Evolutionary conservation across 1,140 invertebrate genomes (phyloP), one percentile per base, ranked within the genome.

Genomic region (Drosophila tsacasi): DNA sequence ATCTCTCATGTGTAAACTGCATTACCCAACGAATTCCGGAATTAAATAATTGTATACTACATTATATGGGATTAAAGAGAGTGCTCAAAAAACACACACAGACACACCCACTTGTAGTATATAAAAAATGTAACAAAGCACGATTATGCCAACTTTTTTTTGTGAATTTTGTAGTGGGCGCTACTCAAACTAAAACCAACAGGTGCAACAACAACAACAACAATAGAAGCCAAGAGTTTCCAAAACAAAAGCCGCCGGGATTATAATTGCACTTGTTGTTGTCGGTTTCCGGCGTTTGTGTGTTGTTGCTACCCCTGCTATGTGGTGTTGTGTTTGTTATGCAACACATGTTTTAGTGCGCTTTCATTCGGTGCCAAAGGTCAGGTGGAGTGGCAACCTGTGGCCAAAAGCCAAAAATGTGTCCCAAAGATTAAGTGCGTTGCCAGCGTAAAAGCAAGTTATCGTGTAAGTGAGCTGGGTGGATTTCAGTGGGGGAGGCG

Each of bases 371-470:
- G 71, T 61, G 79, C 64, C 63, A 84, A 83, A 79, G 42, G 49
- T 68, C 74, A 62, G 73, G 57, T 58, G 59, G 55, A 79, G 78
- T 85, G 69, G 69, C 75, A 64, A 81, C 77, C 83, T 86, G 75
- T 85, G 80, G 71, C 60, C 66, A 50, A 62, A 74, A 62, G n/a
- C 64, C 63, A 68, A 71, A 58, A 77, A 77, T 77, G 67, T 81
- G 78, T 67, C 66, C 64, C 83, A 80, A 86, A 87, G 83, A 86
- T 83, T 83, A 87, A 87, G 71, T 83, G 83, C 76, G 71, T 39
- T n/a, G 57, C 58, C 37, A 37, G 21, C 57, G 42, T 19, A 77
- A 52, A 44, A 50, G 30, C 67, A 32, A 55, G 39, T 68, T 67
- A 67, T 10, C 17, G 30, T 54, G 62, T 10, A 54, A 54, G 62